A percentile compares a stretch with the other conserved stretches of the same genome.
phyloP scores from a whole-genome alignment of 2,113 vertebrate genomes.

The Gadus macrocephalus region DNA sequence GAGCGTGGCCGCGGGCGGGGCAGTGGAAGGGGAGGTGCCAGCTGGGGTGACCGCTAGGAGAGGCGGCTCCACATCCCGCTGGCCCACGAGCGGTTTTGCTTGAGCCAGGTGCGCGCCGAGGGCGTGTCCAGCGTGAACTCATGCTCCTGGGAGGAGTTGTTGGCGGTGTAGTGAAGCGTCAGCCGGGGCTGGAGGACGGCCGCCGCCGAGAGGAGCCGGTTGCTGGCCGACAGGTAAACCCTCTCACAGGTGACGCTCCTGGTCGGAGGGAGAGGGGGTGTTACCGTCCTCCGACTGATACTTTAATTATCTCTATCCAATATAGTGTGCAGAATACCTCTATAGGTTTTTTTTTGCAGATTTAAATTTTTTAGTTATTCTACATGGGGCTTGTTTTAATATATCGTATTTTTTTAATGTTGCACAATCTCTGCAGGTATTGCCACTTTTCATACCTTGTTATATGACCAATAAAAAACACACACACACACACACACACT shows the following conservation, averaged over 20 bases:
- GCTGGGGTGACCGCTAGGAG: neutral
- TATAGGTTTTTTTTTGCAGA: no score
- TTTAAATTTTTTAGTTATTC: no score
- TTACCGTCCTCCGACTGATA: no score
- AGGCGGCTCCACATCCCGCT: slow-evolving; percentile 75
- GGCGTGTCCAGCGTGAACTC: slow-evolving; percentile 78
- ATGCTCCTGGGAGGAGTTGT: slow-evolving; percentile 81
- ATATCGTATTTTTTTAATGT: no score
- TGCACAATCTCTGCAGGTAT: no score
- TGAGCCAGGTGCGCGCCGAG: slow-evolving; percentile 81
- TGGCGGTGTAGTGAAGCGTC: slow-evolving; percentile 74
- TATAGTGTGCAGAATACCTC: no score
- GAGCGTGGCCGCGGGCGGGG: no score
- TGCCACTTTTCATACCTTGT: neutral
- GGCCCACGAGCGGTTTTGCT: slow-evolving; percentile 86
- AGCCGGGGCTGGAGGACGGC: slow-evolving; percentile 83
- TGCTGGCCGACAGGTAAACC: slow-evolving; percentile 75
- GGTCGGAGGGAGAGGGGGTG: slow-evolving; percentile 1
- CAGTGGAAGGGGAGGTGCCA: no score
- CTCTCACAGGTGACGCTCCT: slow-evolving; percentile 63
- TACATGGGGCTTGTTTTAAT: no score
- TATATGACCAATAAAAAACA: neutral
- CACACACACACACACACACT: slow-evolving; percentile 10
- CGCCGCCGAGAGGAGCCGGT: slow-evolving; percentile 78
- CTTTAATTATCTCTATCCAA: no score